A percentile compares a stretch with the other conserved stretches of the same genome.
These are phyloP conservation scores for Selene dorsalis DNA, from an alignment of 2,797 vertebrate genomes.

Conservation along the genomic window DNA sequence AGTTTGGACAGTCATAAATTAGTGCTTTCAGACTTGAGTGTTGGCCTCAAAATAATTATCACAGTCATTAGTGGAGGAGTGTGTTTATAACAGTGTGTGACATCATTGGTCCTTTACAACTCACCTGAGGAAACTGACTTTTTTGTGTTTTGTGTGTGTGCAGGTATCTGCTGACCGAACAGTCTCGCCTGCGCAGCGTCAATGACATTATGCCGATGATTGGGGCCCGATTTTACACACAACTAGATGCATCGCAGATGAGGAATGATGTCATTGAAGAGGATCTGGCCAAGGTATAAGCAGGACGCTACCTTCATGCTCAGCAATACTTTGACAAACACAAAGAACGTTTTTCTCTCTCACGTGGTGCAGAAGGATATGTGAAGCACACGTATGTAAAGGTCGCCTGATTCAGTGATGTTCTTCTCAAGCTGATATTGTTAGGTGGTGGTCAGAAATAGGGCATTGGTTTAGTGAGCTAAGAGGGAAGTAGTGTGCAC, in stretches of 20 bases:
- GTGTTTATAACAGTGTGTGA: not conserved
- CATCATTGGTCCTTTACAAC: not conserved
- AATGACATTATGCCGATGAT: constrained; percentile 99
- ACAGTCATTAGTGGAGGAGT: not conserved
- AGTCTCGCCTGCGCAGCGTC: constrained; percentile 97
- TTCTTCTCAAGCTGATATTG: constrained; percentile 2
- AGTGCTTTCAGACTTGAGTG: not conserved
- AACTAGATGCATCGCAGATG: constrained; percentile 98
- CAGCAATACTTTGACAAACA: not conserved
- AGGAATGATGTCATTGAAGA: constrained; percentile 99
- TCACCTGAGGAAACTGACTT: not conserved
- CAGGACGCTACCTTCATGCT: not conserved
- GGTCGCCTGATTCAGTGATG: not conserved
- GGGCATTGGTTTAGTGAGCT: not conserved
- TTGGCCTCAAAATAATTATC: not conserved
- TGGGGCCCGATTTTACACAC: constrained; percentile 98
- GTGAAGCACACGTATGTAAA: not conserved
- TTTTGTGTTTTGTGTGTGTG: constrained; percentile 31
- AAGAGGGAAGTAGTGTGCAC: constrained; percentile 36
- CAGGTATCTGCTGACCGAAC: constrained; percentile 98
- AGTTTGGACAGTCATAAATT: not conserved
- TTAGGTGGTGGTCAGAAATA: constrained; percentile 2
- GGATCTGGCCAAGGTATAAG: constrained; percentile 95
- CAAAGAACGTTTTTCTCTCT: not conserved
- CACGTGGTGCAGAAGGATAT: not conserved